Conservation (phyloP, 1,140 invertebrate species). For the Drosophila insularis region DNA sequence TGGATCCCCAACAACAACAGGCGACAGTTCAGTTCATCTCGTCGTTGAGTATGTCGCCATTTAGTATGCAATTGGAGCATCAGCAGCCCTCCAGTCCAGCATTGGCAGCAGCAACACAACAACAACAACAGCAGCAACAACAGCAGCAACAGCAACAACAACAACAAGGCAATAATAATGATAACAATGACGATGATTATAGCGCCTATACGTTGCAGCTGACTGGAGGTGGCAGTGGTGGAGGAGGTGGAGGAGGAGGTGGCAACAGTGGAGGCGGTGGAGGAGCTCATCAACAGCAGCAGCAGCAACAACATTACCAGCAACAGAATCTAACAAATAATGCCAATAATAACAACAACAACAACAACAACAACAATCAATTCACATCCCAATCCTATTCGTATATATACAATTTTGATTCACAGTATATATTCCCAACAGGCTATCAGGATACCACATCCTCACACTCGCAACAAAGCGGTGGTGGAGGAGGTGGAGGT, state of each 20-base stretch:
- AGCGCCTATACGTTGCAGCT: constrained; percentile 71
- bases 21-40: constrained; percentile 90
- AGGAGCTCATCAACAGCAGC: constrained; percentile 53
- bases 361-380: constrained; percentile 70
- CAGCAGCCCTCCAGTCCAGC: constrained; percentile 85
- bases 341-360: constrained; percentile 67
- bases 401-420: constrained; percentile 83
- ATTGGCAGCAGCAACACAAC: constrained; percentile 76
- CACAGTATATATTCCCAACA: constrained; percentile 82
- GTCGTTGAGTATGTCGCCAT: constrained; percentile 92
- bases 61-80: constrained; percentile 88
- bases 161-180: constrained; percentile 39
- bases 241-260: background rate
- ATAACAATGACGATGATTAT: constrained; percentile 71
- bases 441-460: constrained; percentile 82
- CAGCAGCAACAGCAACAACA: constrained; percentile 82
- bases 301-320: constrained; percentile 63
- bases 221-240: constrained; percentile 35
- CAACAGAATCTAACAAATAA: constrained; percentile 33
- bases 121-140: constrained; percentile 84
- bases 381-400: constrained; percentile 78
- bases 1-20: constrained; percentile 90
- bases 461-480: constrained; percentile 79
- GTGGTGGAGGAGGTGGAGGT: constrained; percentile 49
- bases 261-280: background rate